These are phyloP conservation scores for Takifugu ocellatus DNA, from an alignment of 2,797 vertebrate genomes.

Conservation along the genomic window DNA sequence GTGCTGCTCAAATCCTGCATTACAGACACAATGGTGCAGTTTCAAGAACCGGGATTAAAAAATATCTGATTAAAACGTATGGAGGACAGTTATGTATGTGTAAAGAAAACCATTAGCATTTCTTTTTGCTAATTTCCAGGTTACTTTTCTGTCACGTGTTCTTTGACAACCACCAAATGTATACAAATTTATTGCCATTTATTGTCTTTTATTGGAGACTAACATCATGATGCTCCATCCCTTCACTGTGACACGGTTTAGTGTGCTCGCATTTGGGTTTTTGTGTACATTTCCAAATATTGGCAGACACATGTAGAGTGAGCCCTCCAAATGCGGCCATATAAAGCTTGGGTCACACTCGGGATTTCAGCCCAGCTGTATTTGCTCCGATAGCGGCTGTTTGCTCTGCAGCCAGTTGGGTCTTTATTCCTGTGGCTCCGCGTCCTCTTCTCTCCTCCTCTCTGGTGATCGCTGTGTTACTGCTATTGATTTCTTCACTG, in stretches of 20 bases:
- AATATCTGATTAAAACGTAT: too few relatives aligned
- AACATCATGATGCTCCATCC: background rate
- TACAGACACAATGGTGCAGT: too few relatives aligned
- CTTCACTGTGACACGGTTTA: background rate
- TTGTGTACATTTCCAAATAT: background rate
- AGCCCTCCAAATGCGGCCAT: slow-evolving; percentile 49
- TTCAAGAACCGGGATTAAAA: too few relatives aligned
- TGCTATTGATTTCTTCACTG: slow-evolving; percentile 27
- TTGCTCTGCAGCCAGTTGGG: slow-evolving; percentile 50
- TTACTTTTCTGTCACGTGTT: too few relatives aligned
- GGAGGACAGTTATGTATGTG: too few relatives aligned
- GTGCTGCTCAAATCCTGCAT: too few relatives aligned
- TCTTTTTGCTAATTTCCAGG: too few relatives aligned
- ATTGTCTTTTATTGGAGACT: too few relatives aligned
- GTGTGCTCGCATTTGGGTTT: slow-evolving; percentile 42
- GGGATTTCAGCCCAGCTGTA: slow-evolving; percentile 56
- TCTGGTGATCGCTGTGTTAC: slow-evolving; percentile 50
- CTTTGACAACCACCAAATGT: too few relatives aligned
- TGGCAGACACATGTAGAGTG: slow-evolving; percentile 39
- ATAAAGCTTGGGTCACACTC: slow-evolving; percentile 57
- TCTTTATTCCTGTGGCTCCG: slow-evolving; percentile 33
- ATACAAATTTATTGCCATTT: too few relatives aligned
- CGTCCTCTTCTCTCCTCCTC: slow-evolving; percentile 8
- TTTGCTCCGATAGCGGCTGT: slow-evolving; percentile 69
- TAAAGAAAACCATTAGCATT: too few relatives aligned